Percentiles rank a stretch among this genome's conserved stretches.
phyloP scores from a whole-genome alignment of 92 coral and sea anemone genomes.

The Actinernus sp. region DNA sequence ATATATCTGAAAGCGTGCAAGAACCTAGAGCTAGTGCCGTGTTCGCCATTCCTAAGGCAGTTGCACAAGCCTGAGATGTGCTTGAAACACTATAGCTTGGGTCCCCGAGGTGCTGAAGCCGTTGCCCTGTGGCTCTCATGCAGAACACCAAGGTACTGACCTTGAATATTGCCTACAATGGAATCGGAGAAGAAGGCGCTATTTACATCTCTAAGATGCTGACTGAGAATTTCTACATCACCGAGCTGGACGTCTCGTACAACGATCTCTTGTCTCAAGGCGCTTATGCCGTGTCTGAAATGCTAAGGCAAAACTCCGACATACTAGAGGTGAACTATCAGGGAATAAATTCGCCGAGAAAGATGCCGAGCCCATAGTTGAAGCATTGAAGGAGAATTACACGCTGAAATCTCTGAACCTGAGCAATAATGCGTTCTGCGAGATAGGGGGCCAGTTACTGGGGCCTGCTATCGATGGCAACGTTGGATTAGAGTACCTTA shows the following conservation, averaged over 20 bases:
- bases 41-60: slow-evolving; percentile 87
- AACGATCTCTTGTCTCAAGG: slow-evolving; percentile 90
- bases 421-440: slow-evolving; percentile 84
- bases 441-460: slow-evolving; percentile 83
- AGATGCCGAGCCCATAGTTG: slow-evolving; percentile 93
- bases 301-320: slow-evolving; percentile 87
- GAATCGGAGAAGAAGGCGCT: slow-evolving; percentile 89
- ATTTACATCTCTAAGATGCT: slow-evolving; percentile 92
- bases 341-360: slow-evolving; percentile 78
- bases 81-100: slow-evolving; percentile 84
- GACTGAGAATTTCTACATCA: slow-evolving; percentile 89
- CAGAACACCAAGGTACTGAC: slow-evolving; percentile 72
- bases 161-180: slow-evolving; percentile 79
- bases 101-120: slow-evolving; percentile 92
- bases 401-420: slow-evolving; percentile 87
- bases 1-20: slow-evolving; percentile 81
- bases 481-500: slow-evolving; percentile 88
- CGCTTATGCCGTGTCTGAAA: slow-evolving; percentile 92
- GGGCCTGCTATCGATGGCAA: slow-evolving; percentile 95
- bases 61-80: slow-evolving; percentile 74
- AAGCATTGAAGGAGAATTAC: slow-evolving; percentile 89
- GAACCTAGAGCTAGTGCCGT: slow-evolving; percentile 80
- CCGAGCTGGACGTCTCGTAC: slow-evolving; percentile 91
- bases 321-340: slow-evolving; percentile 86
- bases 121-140: slow-evolving; percentile 91